Evolutionary conservation across 2,888 invertebrate species (phyloP).

Genomic region (Drosophila silvestris): DNA sequence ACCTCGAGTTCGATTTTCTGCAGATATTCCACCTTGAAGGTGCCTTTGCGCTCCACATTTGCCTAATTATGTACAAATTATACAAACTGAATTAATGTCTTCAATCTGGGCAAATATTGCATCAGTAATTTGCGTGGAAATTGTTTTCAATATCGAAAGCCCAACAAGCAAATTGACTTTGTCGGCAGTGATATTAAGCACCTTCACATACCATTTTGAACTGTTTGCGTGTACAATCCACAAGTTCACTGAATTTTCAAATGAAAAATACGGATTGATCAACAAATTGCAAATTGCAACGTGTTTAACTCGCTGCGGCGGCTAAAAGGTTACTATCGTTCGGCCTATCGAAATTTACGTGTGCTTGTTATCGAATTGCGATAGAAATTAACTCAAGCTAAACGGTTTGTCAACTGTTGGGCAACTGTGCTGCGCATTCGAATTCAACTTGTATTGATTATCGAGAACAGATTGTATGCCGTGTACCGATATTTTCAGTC

Average conservation of each 20-base stretch:
- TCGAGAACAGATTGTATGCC: conserved; percentile 2
- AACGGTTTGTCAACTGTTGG: conserved; percentile 7
- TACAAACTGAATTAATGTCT: conserved; percentile 1
- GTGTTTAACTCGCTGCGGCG: conserved; percentile 62
- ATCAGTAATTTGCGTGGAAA: conserved; percentile 50
- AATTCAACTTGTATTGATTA: conserved; percentile 1
- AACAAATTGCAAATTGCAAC: conserved; percentile 62
- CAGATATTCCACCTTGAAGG: conserved; percentile 97
- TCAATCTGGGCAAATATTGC: conserved; percentile 46
- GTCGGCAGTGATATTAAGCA: neutral
- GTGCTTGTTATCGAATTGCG: conserved; percentile 25
- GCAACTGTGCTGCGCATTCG: neutral
- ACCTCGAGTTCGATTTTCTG: conserved; percentile 94
- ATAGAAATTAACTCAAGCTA: neutral
- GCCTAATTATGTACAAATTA: conserved; percentile 63
- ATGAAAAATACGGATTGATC: neutral
- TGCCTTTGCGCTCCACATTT: conserved; percentile 92
- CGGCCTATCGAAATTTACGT: conserved; percentile 2
- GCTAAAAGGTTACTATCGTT: conserved; percentile 35
- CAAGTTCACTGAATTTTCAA: conserved; percentile 28
- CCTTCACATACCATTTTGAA: conserved; percentile 40
- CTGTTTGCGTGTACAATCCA: conserved; percentile 1
- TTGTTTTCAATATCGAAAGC: neutral
- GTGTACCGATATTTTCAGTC: conserved; percentile 54
- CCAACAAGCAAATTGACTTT: neutral